Evolutionary conservation across 2,797 vertebrate species (phyloP), one percentile per base, ranked within the genome.

Genomic region (Nothura maculosa): DNA sequence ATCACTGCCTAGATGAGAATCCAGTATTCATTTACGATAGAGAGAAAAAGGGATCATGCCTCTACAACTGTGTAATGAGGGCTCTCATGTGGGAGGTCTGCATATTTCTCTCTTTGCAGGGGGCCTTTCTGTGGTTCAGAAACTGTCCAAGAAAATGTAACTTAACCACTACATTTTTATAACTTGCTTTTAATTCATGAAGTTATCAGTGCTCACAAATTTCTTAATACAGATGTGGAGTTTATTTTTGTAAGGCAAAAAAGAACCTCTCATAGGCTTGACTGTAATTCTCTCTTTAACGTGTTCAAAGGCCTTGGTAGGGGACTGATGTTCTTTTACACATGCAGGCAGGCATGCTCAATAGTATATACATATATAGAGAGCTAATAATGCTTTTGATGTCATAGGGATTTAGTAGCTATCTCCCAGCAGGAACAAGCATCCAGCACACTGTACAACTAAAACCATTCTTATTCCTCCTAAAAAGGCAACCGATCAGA

Each of bases 91-190:
- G 55, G 74, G 74, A 86, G 55, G 78, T 90, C 81, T 88, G 70
- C 43, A 63, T 84, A 55, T 32, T 77, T 13, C 58, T 68, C 3
- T 80, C 85, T 68, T 86, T 89, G 14, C 84, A 74, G 75, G 72
- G 57, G 81, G 30, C 15, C 38, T 61, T 88, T 77, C 67, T 79
- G 81, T 70, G 75, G 60, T 88, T 76, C 66, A 40, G 64, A 82
- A 89, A 68, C 42, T 81, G 42, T 82, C 43, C 82, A 85, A 89
- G 75, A 94, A 93, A 88, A 86, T 79, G 81, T 79, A 79, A 86
- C 11, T 47, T 69, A 86, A 64, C 60, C 38, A 63, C 50, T 63
- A 69, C 45, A 70, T 86, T 94, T 91, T 94, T 86, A 63, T 84
- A 88, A 90, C 43, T 87, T 60, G 21, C 57, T 88, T 92, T 58